phyloP scores from a whole-genome alignment of 2,113 vertebrate genomes.

The Serinus canaria region DNA sequence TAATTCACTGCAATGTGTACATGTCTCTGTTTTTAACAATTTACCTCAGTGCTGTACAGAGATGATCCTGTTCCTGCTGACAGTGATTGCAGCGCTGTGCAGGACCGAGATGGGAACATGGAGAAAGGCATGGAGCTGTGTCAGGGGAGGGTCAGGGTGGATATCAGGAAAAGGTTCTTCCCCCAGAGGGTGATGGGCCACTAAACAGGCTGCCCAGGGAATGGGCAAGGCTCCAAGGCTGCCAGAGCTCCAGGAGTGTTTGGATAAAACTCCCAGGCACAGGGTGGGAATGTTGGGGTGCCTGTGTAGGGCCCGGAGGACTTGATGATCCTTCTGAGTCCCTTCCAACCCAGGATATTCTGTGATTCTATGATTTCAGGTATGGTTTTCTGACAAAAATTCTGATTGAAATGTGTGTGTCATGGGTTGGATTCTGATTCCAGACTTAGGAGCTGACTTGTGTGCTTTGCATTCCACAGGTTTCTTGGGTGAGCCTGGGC shows the following conservation, averaged over 20 bases:
- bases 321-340: background rate
- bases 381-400: background rate
- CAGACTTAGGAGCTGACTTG: background rate
- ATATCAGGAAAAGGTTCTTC: background rate
- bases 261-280: background rate
- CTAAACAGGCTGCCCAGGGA: background rate
- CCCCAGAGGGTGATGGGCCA: background rate
- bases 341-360: background rate
- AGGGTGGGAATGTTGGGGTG: background rate
- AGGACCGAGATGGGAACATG: background rate
- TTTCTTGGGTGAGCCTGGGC: background rate
- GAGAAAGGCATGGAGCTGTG: background rate
- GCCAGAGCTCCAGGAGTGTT: background rate
- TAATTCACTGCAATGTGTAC: background rate
- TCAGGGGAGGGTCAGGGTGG: accelerated
- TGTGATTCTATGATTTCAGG: background rate
- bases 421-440: background rate
- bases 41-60: background rate
- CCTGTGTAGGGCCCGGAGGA: background rate
- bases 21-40: background rate
- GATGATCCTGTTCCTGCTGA: background rate
- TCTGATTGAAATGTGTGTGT: accelerated
- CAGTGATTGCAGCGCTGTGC: background rate
- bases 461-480: background rate
- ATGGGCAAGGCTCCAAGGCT: background rate